phyloP scores from a whole-genome alignment of 1,140 invertebrate genomes.

The Lamellibrachia luymesi region DNA sequence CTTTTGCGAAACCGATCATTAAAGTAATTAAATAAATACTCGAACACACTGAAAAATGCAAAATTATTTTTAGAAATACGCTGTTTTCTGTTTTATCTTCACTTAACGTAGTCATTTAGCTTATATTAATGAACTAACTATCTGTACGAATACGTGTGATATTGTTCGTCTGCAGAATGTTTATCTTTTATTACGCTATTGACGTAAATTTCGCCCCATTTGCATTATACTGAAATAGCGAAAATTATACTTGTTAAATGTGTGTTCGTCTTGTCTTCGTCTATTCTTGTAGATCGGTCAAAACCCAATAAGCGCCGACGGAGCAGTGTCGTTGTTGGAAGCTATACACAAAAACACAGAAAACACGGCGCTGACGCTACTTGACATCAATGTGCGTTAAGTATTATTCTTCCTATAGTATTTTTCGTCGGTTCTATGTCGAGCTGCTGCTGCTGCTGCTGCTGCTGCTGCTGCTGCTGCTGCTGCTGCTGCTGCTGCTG shows the following conservation, averaged over 20 bases:
- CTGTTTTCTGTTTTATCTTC: too few relatives aligned
- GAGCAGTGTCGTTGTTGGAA: slow-evolving; percentile 35
- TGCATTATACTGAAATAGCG: too few relatives aligned
- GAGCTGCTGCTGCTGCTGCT: too few relatives aligned
- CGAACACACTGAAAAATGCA: too few relatives aligned
- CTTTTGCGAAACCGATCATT: too few relatives aligned
- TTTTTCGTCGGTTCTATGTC: neutral
- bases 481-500: too few relatives aligned
- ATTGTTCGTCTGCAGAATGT: too few relatives aligned
- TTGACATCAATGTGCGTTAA: slow-evolving; percentile 40
- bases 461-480: too few relatives aligned
- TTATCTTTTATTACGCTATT: neutral
- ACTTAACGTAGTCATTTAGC: too few relatives aligned
- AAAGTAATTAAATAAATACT: too few relatives aligned
- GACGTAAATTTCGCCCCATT: too few relatives aligned
- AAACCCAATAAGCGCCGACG: slow-evolving; percentile 40
- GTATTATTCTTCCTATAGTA: neutral
- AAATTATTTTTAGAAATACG: too few relatives aligned
- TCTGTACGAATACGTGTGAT: neutral
- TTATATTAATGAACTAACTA: neutral
- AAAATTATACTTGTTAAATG: neutral
- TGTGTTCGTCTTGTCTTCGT: neutral
- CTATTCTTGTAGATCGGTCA: slow-evolving; percentile 36
- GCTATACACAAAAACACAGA: slow-evolving; percentile 40
- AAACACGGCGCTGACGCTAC: slow-evolving; percentile 33